Conservation (phyloP, 2,888 invertebrate genomes). For the Chymomyza fuscimana region DNA sequence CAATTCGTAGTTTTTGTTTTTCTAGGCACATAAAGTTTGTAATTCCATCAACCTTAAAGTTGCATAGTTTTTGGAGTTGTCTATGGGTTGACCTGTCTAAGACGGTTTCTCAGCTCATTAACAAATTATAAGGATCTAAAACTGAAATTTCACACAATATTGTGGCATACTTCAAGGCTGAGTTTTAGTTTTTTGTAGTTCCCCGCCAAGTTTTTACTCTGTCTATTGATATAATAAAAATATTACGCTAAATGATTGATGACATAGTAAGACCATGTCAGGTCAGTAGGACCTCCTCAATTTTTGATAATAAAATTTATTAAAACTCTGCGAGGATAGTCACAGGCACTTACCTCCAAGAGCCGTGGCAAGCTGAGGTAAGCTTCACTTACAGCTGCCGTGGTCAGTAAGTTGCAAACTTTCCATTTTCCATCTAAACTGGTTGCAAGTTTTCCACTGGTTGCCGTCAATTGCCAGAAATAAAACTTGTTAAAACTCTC, state of each 20-base stretch:
- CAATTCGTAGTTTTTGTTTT: constrained; percentile 31
- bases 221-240: neutral
- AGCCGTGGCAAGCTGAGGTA: neutral
- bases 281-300: neutral
- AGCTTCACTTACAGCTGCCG: neutral
- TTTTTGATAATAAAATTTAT: neutral
- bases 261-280: constrained; percentile 14
- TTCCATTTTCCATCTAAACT: neutral
- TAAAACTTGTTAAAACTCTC: neutral
- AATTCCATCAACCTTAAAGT: constrained; percentile 69
- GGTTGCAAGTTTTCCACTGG: neutral
- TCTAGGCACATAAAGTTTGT: constrained; percentile 58
- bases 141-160: constrained; percentile 50
- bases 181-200: constrained; percentile 3
- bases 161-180: neutral
- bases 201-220: constrained; percentile 7
- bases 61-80: neutral
- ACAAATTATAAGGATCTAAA: constrained; percentile 22
- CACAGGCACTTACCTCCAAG: neutral
- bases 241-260: constrained; percentile 60
- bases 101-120: neutral
- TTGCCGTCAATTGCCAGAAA: neutral
- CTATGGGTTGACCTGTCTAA: neutral
- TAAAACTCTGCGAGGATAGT: neutral
- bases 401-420: neutral